phyloP scores from a whole-genome alignment of 2,888 invertebrate genomes.

The Drosophila nr. medialis region DNA sequence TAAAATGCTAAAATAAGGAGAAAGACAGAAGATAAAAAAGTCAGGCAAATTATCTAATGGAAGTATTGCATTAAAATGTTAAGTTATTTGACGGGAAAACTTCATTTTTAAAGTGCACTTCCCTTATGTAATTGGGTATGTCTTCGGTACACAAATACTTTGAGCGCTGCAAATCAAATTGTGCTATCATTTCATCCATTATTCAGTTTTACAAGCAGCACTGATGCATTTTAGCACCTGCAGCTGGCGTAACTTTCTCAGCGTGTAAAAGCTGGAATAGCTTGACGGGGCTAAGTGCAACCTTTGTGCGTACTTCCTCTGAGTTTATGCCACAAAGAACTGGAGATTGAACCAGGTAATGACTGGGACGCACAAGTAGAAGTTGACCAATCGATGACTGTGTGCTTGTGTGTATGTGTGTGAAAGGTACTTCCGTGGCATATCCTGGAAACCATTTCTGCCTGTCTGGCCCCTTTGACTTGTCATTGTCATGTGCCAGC shows the following conservation, averaged over 20 bases:
- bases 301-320: conserved; percentile 67
- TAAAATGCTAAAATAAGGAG: too few species aligned
- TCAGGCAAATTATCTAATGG: too few species aligned
- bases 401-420: conserved; percentile 2
- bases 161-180: not conserved
- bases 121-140: not conserved
- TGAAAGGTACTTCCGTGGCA: conserved; percentile 65
- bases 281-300: conserved; percentile 52
- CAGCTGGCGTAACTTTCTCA: conserved; percentile 20
- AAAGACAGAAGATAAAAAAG: too few species aligned
- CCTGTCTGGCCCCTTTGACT: conserved; percentile 56
- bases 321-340: conserved; percentile 35
- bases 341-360: conserved; percentile 5
- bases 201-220: not conserved
- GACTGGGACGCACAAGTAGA: conserved; percentile 41
- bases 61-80: not conserved
- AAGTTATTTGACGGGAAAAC: not conserved
- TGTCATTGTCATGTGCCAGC: conserved; percentile 66
- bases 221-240: not conserved
- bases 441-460: conserved; percentile 57
- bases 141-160: not conserved
- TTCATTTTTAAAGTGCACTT: not conserved
- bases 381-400: conserved; percentile 64
- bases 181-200: not conserved
- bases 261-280: conserved; percentile 5